These are phyloP conservation scores for Varanus komodoensis DNA, from an alignment of 2,113 vertebrate genomes.

Conservation along the genomic window DNA sequence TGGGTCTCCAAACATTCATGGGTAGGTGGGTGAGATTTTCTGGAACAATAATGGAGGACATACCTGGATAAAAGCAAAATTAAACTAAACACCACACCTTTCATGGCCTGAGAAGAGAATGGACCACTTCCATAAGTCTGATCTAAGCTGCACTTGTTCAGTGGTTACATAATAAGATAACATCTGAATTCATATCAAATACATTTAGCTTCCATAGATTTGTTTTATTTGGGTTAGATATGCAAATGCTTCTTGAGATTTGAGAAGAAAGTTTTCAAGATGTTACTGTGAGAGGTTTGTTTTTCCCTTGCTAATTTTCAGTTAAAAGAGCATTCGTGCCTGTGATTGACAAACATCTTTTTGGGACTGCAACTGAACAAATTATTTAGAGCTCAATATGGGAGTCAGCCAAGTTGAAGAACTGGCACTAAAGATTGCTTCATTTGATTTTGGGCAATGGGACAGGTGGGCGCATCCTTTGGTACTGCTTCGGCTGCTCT, in stretches of 20 bases:
- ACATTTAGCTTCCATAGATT: neutral
- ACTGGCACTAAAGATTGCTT: neutral
- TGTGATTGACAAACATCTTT: neutral
- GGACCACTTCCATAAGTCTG: neutral
- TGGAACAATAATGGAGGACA: neutral
- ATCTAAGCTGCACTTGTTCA: neutral
- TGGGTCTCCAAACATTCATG: neutral
- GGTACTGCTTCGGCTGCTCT: neutral
- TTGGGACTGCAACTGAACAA: neutral
- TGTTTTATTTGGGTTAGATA: neutral
- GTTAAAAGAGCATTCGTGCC: neutral
- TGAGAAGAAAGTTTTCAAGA: neutral
- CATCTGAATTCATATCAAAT: neutral
- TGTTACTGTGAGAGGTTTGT: neutral
- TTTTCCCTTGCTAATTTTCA: neutral
- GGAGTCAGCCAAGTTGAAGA: neutral
- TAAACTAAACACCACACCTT: neutral
- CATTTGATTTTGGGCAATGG: neutral
- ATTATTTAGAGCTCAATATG: neutral
- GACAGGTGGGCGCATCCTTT: neutral
- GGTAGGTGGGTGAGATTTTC: neutral
- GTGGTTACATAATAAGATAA: neutral
- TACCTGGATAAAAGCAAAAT: too few species aligned
- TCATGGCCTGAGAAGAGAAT: neutral
- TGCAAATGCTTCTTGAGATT: neutral